Percentiles rank a stretch among this genome's conserved stretches.
phyloP scores from a whole-genome alignment of 2,113 vertebrate genomes.

The Rallus limicola region DNA sequence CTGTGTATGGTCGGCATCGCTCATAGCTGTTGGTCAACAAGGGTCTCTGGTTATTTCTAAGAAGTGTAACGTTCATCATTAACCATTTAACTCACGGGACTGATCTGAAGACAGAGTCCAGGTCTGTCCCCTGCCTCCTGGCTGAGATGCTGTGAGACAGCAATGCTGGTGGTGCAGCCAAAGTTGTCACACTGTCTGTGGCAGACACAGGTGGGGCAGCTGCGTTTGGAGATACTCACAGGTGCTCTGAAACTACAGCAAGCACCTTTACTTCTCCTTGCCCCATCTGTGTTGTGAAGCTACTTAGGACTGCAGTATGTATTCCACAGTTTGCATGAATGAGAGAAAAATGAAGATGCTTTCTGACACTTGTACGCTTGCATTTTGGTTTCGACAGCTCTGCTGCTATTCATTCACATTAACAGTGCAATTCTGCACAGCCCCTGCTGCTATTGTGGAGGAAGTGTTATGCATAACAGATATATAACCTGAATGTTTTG shows the following conservation, averaged over 20 bases:
- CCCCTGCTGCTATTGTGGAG: not conserved
- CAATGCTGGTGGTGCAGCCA: not conserved
- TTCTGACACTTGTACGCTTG: not conserved
- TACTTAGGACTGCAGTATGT: not conserved
- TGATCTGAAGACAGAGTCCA: not conserved
- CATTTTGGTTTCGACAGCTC: not conserved
- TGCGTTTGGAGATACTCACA: not conserved
- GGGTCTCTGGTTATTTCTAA: not conserved
- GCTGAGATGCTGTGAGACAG: not conserved
- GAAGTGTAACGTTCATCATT: not conserved
- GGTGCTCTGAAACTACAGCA: not conserved
- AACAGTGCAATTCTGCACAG: not conserved
- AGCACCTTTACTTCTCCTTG: not conserved
- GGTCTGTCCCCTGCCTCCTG: not conserved
- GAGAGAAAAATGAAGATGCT: not conserved
- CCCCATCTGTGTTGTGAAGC: not conserved
- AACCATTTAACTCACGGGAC: not conserved
- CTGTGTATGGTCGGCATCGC: rapidly evolving
- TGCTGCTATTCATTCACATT: not conserved
- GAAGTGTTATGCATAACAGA: not conserved
- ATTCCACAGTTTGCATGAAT: not conserved
- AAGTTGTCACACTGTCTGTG: not conserved
- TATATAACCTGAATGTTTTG: not conserved
- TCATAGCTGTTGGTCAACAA: not conserved
- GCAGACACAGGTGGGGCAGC: not conserved